These are phyloP conservation scores for Volucella inflata DNA, from an alignment of 2,888 invertebrate genomes.

Conservation along the genomic window DNA sequence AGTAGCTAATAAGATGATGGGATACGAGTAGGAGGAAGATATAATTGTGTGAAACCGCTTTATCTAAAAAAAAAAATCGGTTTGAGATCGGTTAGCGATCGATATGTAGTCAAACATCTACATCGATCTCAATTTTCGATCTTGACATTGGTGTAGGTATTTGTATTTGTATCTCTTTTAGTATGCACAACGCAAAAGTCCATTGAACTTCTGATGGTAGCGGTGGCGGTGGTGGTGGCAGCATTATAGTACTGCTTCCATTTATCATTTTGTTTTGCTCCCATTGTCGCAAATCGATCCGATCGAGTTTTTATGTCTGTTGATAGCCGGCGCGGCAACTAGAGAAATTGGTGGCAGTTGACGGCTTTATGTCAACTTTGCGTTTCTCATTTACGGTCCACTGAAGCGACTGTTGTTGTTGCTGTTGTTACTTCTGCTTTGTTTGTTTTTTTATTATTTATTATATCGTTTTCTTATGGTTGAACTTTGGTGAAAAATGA, in stretches of 20 bases:
- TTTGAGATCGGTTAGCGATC: no score
- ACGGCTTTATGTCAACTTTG: slow-evolving; percentile 53
- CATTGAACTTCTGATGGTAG: slow-evolving; percentile 44
- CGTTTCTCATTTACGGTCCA: slow-evolving; percentile 55
- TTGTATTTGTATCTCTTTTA: slow-evolving; percentile 12
- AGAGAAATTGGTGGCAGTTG: slow-evolving; percentile 5
- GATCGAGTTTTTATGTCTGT: slow-evolving; percentile 26
- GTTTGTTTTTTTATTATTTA: background rate
- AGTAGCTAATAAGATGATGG: background rate
- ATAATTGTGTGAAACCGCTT: slow-evolving; percentile 33
- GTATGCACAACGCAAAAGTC: slow-evolving; percentile 31
- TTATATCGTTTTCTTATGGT: no score
- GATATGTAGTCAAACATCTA: no score
- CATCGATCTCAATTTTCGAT: background rate
- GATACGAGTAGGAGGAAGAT: slow-evolving; percentile 1
- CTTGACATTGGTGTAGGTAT: no score
- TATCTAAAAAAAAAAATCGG: slow-evolving; percentile 18
- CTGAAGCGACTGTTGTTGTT: slow-evolving; percentile 24
- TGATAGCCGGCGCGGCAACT: slow-evolving; percentile 27
- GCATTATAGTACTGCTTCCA: slow-evolving; percentile 16
- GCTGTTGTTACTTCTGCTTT: background rate
- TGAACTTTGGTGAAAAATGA: slow-evolving; percentile 17
- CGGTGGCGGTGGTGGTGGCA: background rate
- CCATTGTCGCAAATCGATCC: slow-evolving; percentile 9
- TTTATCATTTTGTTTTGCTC: slow-evolving; percentile 45